phyloP scores from a whole-genome alignment of 37 sponge, comb jelly and placozoan genomes.

The Theonella swinhoei region DNA sequence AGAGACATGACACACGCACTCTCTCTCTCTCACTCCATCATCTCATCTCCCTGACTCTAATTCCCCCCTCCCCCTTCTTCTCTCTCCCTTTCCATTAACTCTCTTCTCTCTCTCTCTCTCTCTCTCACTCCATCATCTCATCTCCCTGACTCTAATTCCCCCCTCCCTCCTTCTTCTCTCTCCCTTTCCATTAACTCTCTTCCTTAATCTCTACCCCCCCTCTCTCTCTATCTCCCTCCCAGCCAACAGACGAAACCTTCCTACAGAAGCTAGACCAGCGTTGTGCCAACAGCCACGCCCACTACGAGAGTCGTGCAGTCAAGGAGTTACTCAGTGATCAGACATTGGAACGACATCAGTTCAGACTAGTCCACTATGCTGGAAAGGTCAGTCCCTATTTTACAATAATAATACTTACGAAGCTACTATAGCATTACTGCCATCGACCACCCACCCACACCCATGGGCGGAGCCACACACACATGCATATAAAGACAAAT shows the following conservation, averaged over 20 bases:
- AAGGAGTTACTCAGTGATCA: constrained; percentile 55
- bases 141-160: no score
- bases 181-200: not conserved
- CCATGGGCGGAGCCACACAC: no score
- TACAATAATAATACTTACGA: no score
- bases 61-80: no score
- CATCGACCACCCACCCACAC: no score
- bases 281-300: constrained; percentile 48
- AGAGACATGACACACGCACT: no score
- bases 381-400: constrained; percentile 63
- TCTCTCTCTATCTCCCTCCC: not conserved
- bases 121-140: not conserved
- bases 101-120: not conserved
- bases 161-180: not conserved
- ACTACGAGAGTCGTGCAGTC: constrained; percentile 74
- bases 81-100: not conserved
- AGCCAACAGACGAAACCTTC: constrained; percentile 73
- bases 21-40: no score
- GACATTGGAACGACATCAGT: constrained; percentile 47
- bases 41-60: no score
- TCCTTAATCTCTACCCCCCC: not conserved
- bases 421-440: no score
- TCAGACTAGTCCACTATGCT: constrained; percentile 88
- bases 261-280: constrained; percentile 63
- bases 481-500: no score